phyloP scores from a whole-genome alignment of 2,113 vertebrate genomes.

The human (Homo sapiens) region DNA sequence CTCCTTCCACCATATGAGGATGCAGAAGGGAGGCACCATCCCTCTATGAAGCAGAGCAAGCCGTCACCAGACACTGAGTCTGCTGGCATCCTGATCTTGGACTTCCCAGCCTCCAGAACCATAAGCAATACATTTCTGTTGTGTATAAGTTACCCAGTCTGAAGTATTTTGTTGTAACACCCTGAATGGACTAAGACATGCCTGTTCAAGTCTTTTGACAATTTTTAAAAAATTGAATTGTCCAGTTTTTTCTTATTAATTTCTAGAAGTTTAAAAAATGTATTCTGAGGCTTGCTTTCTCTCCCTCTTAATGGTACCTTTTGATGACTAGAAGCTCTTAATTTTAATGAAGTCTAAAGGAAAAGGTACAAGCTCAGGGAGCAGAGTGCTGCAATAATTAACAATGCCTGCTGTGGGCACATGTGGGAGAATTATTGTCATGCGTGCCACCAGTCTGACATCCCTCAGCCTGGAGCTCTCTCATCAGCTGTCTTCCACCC shows the following conservation, averaged over 20 bases:
- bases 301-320: neutral
- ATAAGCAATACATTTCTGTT: neutral
- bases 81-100: neutral
- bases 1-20: neutral
- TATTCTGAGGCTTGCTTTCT: neutral
- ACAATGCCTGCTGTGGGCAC: no score
- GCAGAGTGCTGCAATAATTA: neutral
- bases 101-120: neutral
- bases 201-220: neutral
- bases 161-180: neutral
- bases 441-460: neutral
- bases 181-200: neutral
- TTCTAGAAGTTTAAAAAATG: neutral
- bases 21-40: neutral
- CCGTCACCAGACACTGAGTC: no score
- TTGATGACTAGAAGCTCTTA: neutral
- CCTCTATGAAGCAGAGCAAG: fast-evolving
- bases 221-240: neutral
- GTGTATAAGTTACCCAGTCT: neutral
- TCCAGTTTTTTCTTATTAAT: neutral
- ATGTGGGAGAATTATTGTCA: no score
- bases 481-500: neutral
- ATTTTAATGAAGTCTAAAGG: neutral
- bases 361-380: neutral
- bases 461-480: neutral